Base-by-base conservation (phyloP, 2,888 invertebrate genomes). In the Lycophotia porphyrea region DNA sequence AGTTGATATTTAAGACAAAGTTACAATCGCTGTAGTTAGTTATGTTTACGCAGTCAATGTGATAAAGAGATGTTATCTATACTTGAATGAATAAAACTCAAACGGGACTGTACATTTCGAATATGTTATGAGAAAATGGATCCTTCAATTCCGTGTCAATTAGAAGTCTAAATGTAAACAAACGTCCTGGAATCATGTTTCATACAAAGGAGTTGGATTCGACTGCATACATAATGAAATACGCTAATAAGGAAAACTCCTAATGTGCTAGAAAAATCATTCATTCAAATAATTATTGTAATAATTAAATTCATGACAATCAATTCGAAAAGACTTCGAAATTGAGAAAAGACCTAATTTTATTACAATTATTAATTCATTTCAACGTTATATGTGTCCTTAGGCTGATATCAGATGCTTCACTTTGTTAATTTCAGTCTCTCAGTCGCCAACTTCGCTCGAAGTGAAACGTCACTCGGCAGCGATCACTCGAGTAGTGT, bases 1-100 rank as follows among this genome's bases (percentile, higher is more conserved):
- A 55, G 21, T 66, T 47, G 18, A 61, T 63, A 68, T 67, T 64
- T 44, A 47, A 39, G 87, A 80, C 85, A 85, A 86, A 80, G 85
- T 85, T 82, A 34, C 76, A 81, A 83, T 86, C 79, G 76, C 80
- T 71, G 71, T 88, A 86, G 76, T 72, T 90, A 90, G 84, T 87
- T 73, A 84, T 77, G n/a, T 74, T 80, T 85, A 85, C 87, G 91
- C 91, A 91, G 90, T 91, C 88, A 85, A 85, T 92, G 92, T 92
- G 92, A 92, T 92, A 92, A 87, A 76, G 65, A 84, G 52, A 84
- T 83, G 86, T 83, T 87, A 82, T 84, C 78, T 82, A 44, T 61
- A 81, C 34, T 76, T n/a, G 84, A 82, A 81, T 80, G 77, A 65
- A 64, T 64, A 81, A 55, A 76, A 77, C 81, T 74, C 72, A 73